Base-by-base conservation (phyloP, 2,888 invertebrate species). In the Chymomyza fuscimana region DNA sequence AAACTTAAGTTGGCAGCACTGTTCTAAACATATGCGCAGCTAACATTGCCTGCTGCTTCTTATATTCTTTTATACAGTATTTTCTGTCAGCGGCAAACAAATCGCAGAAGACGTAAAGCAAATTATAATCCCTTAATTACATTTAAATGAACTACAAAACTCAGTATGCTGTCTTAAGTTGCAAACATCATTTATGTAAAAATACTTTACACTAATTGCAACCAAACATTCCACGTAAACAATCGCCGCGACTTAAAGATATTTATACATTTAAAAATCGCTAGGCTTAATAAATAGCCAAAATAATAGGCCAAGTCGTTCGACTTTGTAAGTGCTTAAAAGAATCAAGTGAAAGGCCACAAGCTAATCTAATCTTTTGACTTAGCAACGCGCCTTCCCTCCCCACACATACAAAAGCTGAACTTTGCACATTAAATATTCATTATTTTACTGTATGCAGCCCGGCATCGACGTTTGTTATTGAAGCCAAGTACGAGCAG, bases 391-490 rank as follows among this genome's bases (percentile, higher is more conserved):
- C 80, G 67, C 67, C 52, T 61, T 56, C 61, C 50, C 63, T 62
- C 66, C 67, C 63, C 67, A 63, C 52, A 76, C 66, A 59, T 69
- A 75, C 60, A 73, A 70, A 73, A 74, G 66, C 40, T 85, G 85
- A 88, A 85, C 85, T 88, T 85, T 85, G 85, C 50, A 79, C 88
- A 85, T 86, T 86, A 86, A 87, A 65, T 67, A 84, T 88, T 78
- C 56, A 80, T 68, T 29, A 16, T 19, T 19, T 29, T 51, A 58
- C n/a, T 62, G 16, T 73, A 79, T 81, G 56, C 77, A 80, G 69
- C 50, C 32, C 29, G 52, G 16, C 36, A 19, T 12, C 52, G 50
- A 52, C 25, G n/a, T 62, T 10, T 40, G 60, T n/a, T 16, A 46
- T 1, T 15, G 50, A 68, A 77, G 74, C 54, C 40, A 77, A 65